Evolutionary conservation across 2,797 vertebrate genomes (phyloP), one percentile per base, ranked within the genome.

Genomic region (Phylloscopus collybita): DNA sequence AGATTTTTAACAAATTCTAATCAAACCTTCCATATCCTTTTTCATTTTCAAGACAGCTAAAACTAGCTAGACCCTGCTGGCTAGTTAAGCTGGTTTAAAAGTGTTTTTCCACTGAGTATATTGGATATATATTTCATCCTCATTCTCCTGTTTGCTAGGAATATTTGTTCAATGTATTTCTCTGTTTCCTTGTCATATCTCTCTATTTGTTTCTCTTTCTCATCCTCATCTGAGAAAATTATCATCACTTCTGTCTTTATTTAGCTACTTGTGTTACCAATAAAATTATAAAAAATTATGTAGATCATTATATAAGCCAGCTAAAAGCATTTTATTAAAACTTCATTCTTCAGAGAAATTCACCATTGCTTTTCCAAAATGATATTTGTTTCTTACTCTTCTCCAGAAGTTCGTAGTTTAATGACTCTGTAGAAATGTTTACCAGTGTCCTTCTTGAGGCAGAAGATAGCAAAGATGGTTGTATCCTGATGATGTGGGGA

Each of bases 261-360:
- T 50, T 79, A 70, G 13, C 19, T 94, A 34, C 8, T 45, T 54
- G 8, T 40, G 16, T 74, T 64, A 16, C 18, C 17, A 13, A 47
- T 30, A 60, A 49, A 11, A 21, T 5, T 65, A 45, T 0, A 0
- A 2, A 29, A 47, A 56, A n/a, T 22, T 32, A 36, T 19, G 15
- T 85, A 40, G 21, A 13, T 54, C 4, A 9, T 45, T 38, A 38
- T 79, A 22, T 64, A 62, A 84, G 32, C 16, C 27, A 72, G 30
- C 9, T 80, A 50, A 87, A 84, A 54, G 6, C 49, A 18, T 38
- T 80, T 88, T 78, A 54, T 7, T 54, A 42, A 45, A 65, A 56
- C 27, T 23, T 61, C 1, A 7, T 87, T 87, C 11, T 75, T 79
- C 7, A 34, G 32, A 81, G 34, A 88, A 69, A 65, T 73, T 71